A percentile compares a stretch with the other conserved stretches of the same genome.
These are phyloP conservation scores for Brachionus rotundiformis DNA, from an alignment of 1,140 invertebrate species.

Conservation along the genomic window DNA sequence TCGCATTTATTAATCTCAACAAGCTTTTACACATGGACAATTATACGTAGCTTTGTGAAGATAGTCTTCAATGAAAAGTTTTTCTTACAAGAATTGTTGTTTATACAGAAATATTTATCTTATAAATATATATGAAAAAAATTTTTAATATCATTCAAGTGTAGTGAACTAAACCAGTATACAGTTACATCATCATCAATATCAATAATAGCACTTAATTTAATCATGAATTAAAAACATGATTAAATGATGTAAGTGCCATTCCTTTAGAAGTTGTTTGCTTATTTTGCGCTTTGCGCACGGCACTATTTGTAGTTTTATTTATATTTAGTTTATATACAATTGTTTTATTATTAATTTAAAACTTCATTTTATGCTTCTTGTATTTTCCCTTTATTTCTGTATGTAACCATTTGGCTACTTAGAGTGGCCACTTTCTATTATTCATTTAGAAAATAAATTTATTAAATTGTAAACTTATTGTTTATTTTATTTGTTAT, in stretches of 20 bases:
- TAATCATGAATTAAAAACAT: conserved; percentile 32
- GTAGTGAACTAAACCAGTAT: neutral
- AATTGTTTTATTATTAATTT: conserved; percentile 28
- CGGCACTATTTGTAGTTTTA: conserved; percentile 20
- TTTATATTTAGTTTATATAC: conserved; percentile 16
- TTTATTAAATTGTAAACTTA: conserved; percentile 1
- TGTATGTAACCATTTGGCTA: conserved; percentile 13
- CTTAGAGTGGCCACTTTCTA: conserved; percentile 31
- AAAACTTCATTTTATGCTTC: conserved; percentile 12
- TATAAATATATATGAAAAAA: too few species aligned
- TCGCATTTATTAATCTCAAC: too few species aligned
- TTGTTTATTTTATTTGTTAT: conserved; percentile 8
- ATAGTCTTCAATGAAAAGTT: too few species aligned
- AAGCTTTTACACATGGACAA: too few species aligned
- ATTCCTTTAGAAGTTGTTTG: conserved; percentile 22
- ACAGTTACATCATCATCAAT: conserved; percentile 6
- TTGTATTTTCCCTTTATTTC: neutral
- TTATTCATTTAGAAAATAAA: conserved; percentile 7
- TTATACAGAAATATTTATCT: too few species aligned
- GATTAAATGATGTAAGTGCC: conserved; percentile 28
- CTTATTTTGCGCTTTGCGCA: conserved; percentile 16
- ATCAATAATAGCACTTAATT: conserved; percentile 8
- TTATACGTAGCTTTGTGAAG: too few species aligned
- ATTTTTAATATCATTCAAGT: too few species aligned
- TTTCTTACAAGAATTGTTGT: too few species aligned